Base-by-base conservation (phyloP, 2,113 vertebrate species). In the Nothoprocta pentlandii region DNA sequence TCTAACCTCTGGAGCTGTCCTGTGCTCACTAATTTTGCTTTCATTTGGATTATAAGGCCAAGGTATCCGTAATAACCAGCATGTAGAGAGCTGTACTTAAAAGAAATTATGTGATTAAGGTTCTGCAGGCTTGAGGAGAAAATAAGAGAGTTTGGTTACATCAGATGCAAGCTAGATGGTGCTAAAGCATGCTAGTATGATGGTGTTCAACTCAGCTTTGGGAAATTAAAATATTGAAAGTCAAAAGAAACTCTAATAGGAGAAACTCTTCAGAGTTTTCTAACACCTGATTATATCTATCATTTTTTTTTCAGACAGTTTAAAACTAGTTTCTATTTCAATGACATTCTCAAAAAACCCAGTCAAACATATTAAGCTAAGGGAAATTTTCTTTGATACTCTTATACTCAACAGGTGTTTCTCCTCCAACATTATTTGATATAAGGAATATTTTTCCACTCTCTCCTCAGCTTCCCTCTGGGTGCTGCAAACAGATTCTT, bases 161-260 rank as follows among this genome's bases (percentile, higher is more conserved):
- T 42, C 25, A 82, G 67, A 47, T 20, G 28, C 78, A 87, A 94
- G 96, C 95, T 97, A 97, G 96, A 87, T 97, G 96, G 95, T 94
- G 95, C 94, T 92, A 95, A 71, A 95, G 93, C 78, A 73, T 81
- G 28, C 0, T 0, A 22, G 44, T 87, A 25, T 19, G 8, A 46
- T 12, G 34, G 11, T 41, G 32, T 4, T 92, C 53, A 23, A 21
- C 66, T 53, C 7, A 67, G 46, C 85, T 59, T 25, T 30, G 23
- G 58, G 46, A 69, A 81, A 86, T 73, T 46, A 66, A 77, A 84
- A 62, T 56, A 19, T 1, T 71, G 54, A 67, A 20, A 32, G 19
- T 42, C 32, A 36, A 23, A 87, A 80, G 32, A 74, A 56, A 49
- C 12, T 47, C 4, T 19, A 51, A 10, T 44, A 71, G 59, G 34